Evolutionary conservation across 1,140 invertebrate genomes (phyloP).

Genomic region (Heliconius nattereri): DNA sequence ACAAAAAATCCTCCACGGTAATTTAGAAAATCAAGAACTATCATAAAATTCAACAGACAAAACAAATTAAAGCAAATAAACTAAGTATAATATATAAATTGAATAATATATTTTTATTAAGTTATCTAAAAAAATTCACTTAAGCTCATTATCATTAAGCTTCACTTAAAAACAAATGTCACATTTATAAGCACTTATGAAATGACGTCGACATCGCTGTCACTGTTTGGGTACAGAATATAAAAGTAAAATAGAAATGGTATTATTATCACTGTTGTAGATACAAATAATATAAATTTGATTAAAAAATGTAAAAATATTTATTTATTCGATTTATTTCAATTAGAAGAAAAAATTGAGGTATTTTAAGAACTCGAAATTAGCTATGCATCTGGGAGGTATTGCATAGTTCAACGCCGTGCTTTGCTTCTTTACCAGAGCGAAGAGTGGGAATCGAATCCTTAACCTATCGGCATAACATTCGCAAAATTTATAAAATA

Average conservation of each 20-base stretch:
- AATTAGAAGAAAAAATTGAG: too few species aligned
- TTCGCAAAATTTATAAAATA: not conserved
- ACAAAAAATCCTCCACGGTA: too few species aligned
- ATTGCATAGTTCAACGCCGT: too few species aligned
- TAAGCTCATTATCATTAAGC: not conserved
- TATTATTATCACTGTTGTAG: not conserved
- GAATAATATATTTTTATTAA: not conserved
- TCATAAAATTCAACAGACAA: not conserved
- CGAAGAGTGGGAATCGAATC: too few species aligned
- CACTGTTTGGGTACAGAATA: not conserved
- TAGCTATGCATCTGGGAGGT: too few species aligned
- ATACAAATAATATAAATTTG: not conserved
- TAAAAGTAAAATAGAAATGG: not conserved
- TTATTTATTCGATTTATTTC: too few species aligned
- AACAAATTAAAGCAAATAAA: not conserved
- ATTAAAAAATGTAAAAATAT: too few species aligned
- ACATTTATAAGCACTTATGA: constrained; percentile 6
- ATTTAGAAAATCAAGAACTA: too few species aligned
- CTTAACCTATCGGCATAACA: too few species aligned
- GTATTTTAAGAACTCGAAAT: too few species aligned
- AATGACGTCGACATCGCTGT: not conserved
- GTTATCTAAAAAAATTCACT: not conserved
- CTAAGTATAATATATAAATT: not conserved
- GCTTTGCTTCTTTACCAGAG: too few species aligned
- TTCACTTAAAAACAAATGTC: not conserved